Base-by-base conservation (phyloP, 23 tunicate genomes). In the Ciona savignyi region DNA sequence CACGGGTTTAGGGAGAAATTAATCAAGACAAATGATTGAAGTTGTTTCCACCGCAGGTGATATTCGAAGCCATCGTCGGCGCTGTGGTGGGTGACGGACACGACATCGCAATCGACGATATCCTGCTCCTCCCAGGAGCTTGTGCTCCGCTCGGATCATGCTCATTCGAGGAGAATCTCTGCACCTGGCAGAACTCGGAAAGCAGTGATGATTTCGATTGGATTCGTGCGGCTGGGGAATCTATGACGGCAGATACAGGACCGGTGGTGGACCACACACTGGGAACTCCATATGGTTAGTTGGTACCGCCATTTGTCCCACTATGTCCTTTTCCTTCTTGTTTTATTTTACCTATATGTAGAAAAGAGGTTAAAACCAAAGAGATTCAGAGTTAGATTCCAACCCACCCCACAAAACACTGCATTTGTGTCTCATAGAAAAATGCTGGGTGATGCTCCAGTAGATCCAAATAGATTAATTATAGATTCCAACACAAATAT, bases 141-240 rank as follows among this genome's bases (percentile, higher is more conserved):
- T 91, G 97, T 68, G 86, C 90, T 3, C 97, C 97, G 4, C 77
- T 85, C 1, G 97, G 97, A 27, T 84, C 91, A 22, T 91, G 97
- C 35, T 73, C 79, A 23, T 91, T 91, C 68, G 97, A 91, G 71
- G 60, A 80, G 2, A 83, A 91, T 51, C 63, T 80, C 67, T 91
- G 97, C 70, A 91, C 97, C 4, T 91, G 97, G 97, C 87, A 91
- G 51, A 91, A 91, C 70, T 91, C 97, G 23, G 85, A 84, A 62
- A 63, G 83, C 26, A 33, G 69, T 25, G 97, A 91, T 56, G 97
- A 91, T 67, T 91, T 91, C 34, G 97, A 91, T 72, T 91, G 97
- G 97, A 75, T 91, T 26, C 33, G 86, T 56, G 79, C 80, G 23
- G 83, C 83, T 60, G 97, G 97, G 0, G 91, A 91, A 29, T 74